Evolutionary conservation across 2,888 invertebrate species (phyloP).

Genomic region (Hyposoter didymator): DNA sequence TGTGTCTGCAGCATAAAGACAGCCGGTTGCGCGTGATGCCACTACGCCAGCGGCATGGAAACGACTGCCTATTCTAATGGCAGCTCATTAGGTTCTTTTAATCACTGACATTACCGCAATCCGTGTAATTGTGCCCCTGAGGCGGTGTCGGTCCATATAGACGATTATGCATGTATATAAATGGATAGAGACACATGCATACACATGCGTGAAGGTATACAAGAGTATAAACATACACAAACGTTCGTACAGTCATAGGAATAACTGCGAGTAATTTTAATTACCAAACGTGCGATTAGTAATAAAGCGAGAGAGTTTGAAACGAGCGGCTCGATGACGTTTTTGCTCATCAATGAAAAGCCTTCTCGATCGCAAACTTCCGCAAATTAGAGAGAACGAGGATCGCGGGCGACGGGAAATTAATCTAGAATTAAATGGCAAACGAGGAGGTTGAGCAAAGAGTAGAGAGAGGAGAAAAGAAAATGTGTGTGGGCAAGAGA

Average conservation of each 20-base stretch:
- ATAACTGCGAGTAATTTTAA: conserved; percentile 63
- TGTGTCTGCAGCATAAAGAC: conserved; percentile 70
- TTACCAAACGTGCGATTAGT: conserved; percentile 62
- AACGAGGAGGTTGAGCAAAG: neutral
- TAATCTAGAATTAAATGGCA: conserved; percentile 38
- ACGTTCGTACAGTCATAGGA: neutral
- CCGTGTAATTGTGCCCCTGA: conserved; percentile 77
- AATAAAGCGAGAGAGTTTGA: conserved; percentile 29
- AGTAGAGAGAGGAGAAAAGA: conserved; percentile 12
- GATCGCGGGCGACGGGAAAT: conserved; percentile 9
- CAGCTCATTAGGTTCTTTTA: conserved; percentile 82
- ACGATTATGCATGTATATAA: conserved; percentile 3
- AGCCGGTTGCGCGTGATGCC: conserved; percentile 60
- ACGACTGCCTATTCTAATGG: conserved; percentile 78
- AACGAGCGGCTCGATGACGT: conserved; percentile 40
- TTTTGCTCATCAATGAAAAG: conserved; percentile 56
- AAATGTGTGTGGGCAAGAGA: conserved; percentile 8
- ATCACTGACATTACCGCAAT: conserved; percentile 81
- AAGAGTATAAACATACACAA: conserved; percentile 1
- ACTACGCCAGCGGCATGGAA: conserved; percentile 66
- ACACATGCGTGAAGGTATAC: neutral
- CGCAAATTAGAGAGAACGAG: conserved; percentile 40
- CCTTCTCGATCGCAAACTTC: conserved; percentile 26
- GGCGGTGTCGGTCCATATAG: conserved; percentile 64
- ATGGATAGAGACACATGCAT: neutral